Percentiles rank a stretch among this genome's conserved stretches.
phyloP scores from a whole-genome alignment of 2,797 vertebrate species.

The Crypturellus tataupa region DNA sequence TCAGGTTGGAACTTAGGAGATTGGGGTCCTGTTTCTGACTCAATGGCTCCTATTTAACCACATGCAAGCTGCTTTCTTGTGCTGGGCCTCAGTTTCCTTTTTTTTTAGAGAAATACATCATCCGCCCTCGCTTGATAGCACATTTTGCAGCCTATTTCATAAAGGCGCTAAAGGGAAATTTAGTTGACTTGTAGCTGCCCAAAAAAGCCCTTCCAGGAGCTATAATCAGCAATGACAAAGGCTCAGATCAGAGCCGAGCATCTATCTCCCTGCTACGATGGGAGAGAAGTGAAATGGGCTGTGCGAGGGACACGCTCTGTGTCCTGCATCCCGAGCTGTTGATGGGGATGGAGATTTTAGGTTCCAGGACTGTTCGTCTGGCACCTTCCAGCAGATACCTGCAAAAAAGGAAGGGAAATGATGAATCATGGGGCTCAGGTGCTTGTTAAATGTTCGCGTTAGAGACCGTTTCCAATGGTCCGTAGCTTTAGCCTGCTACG shows the following conservation, averaged over 20 bases:
- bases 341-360: not conserved
- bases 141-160: accelerated
- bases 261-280: accelerated
- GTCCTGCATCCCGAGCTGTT: not conserved
- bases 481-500: constrained; percentile 26
- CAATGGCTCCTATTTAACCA: not conserved
- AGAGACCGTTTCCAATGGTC: constrained; percentile 51
- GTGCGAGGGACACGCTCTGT: not conserved
- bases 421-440: constrained; percentile 40
- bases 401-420: not conserved
- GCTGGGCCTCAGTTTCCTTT: not conserved
- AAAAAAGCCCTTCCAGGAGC: not conserved
- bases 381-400: not conserved
- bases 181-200: not conserved
- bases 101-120: not conserved
- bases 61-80: not conserved
- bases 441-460: constrained; percentile 34
- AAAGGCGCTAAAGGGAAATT: not conserved
- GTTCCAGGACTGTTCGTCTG: not conserved
- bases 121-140: accelerated
- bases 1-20: not conserved
- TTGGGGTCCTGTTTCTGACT: not conserved
- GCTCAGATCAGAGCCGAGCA: not conserved
- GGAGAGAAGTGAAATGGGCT: not conserved
- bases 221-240: accelerated